Evolutionary conservation across 2,888 invertebrate species (phyloP).

Genomic region (Agrilus biguttatus): DNA sequence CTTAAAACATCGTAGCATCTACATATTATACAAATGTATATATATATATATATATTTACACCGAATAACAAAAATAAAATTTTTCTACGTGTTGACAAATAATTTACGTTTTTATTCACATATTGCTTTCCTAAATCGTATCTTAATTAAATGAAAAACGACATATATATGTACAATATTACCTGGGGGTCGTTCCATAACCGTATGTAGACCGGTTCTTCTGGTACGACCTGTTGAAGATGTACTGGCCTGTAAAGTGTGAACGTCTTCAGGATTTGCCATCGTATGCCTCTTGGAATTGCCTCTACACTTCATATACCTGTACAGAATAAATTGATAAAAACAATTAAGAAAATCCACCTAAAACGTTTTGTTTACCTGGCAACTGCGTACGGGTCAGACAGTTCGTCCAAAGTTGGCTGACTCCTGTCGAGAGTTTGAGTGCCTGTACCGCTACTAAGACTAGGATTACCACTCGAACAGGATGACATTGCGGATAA

Average conservation of each 20-base stretch:
- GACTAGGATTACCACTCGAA: slow-evolving; percentile 36
- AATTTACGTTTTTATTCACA: no score
- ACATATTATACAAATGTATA: neutral
- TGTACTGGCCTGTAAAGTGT: slow-evolving; percentile 24
- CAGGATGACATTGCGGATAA: slow-evolving; percentile 33
- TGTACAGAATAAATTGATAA: slow-evolving; percentile 20
- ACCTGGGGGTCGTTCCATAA: slow-evolving; percentile 81
- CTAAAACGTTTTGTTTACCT: slow-evolving; percentile 21
- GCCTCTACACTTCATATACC: slow-evolving; percentile 66
- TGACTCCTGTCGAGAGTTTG: slow-evolving; percentile 31
- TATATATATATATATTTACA: neutral
- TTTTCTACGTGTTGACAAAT: no score
- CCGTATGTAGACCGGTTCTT: slow-evolving; percentile 70
- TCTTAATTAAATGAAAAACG: neutral
- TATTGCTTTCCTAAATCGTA: no score
- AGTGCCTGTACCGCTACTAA: slow-evolving; percentile 31
- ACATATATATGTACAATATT: slow-evolving; percentile 15
- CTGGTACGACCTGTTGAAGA: slow-evolving; percentile 43
- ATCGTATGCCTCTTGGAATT: slow-evolving; percentile 65
- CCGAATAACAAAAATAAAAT: no score
- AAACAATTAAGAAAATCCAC: neutral
- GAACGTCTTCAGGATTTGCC: slow-evolving; percentile 58
- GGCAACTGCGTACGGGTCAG: slow-evolving; percentile 36
- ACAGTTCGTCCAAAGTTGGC: slow-evolving; percentile 33
- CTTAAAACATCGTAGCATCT: slow-evolving; percentile 4